A percentile compares a stretch with the other conserved stretches of the same genome.
These are phyloP conservation scores for Onychomys leucogaster DNA, from an alignment of 2,797 vertebrate species.

Conservation along the genomic window DNA sequence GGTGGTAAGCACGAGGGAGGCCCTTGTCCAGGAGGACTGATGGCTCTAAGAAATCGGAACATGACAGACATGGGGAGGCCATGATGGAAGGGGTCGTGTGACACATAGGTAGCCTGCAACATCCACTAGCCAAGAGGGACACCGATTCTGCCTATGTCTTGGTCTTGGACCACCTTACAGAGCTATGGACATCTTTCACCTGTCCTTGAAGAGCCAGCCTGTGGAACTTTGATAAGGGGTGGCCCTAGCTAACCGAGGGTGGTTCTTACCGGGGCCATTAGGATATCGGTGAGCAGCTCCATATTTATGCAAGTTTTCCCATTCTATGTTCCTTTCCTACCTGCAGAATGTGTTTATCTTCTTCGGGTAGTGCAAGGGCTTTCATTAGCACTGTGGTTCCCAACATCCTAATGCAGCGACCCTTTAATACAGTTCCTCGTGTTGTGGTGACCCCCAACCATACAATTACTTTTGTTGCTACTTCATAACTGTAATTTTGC, in stretches of 20 bases:
- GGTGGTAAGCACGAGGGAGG: not conserved
- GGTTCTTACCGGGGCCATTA: not conserved
- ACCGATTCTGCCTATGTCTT: not conserved
- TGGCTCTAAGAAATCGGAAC: not conserved
- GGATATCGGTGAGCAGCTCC: not conserved
- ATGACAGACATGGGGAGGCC: not conserved
- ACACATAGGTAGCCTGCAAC: not conserved
- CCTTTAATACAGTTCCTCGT: not conserved
- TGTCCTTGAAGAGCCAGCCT: not conserved
- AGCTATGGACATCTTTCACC: not conserved
- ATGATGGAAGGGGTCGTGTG: too few species aligned
- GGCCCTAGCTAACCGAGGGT: not conserved
- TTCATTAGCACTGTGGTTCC: not conserved
- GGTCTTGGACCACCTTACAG: not conserved
- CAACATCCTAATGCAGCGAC: not conserved
- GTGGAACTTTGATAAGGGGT: accelerated
- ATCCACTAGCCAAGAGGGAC: not conserved
- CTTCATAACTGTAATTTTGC: not conserved
- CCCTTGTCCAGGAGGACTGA: not conserved
- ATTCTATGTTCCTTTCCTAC: not conserved
- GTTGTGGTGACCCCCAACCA: not conserved
- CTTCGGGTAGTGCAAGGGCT: not conserved
- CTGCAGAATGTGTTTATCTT: not conserved
- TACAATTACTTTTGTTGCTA: not conserved
- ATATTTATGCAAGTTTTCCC: not conserved